Evolutionary conservation across 2,797 vertebrate genomes (phyloP).

Genomic region (Sitta carolinensis): DNA sequence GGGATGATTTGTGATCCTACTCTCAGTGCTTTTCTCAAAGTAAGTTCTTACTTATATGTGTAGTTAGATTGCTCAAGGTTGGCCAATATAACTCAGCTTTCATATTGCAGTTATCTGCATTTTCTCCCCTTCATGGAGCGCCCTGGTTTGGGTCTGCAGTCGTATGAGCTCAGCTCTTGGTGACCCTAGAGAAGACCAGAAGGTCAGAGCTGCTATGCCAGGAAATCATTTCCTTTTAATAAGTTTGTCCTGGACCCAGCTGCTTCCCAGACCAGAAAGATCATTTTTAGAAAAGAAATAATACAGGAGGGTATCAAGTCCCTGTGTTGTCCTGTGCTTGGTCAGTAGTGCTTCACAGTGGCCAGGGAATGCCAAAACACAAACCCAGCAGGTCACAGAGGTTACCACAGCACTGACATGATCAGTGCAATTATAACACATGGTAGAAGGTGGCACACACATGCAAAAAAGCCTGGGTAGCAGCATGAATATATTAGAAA

Average conservation of each 20-base stretch:
- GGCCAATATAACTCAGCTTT: background rate
- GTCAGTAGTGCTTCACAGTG: background rate
- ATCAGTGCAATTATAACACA: background rate
- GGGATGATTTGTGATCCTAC: background rate
- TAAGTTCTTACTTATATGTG: background rate
- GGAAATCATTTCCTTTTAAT: background rate
- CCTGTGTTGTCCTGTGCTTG: background rate
- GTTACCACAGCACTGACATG: background rate
- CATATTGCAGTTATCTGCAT: background rate
- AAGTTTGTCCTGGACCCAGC: background rate
- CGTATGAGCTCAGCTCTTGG: background rate
- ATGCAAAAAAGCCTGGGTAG: background rate
- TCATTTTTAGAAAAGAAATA: background rate
- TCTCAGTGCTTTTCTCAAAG: background rate
- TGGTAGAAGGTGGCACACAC: fast-evolving
- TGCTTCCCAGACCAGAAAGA: background rate
- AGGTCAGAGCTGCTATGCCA: background rate
- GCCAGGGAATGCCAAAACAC: background rate
- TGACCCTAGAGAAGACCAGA: background rate
- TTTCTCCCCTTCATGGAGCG: background rate
- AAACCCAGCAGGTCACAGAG: background rate
- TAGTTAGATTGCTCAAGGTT: background rate
- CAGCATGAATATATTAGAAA: background rate
- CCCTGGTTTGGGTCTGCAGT: background rate
- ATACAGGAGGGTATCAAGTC: background rate